These are phyloP conservation scores for Apis dorsata DNA, from an alignment of 1,140 invertebrate species.

Conservation along the genomic window DNA sequence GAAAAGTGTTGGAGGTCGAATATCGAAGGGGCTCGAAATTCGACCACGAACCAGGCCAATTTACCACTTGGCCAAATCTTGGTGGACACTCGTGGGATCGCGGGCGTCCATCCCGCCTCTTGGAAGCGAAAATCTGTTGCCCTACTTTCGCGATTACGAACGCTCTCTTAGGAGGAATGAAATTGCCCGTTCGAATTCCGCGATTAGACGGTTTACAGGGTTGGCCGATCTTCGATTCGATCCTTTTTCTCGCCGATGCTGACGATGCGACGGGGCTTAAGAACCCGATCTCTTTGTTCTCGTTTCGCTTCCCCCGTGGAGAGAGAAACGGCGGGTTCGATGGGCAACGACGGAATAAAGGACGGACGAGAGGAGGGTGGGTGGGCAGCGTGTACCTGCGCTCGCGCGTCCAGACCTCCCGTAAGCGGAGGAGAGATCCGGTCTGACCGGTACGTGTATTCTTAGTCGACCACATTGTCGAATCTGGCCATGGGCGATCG, in stretches of 20 bases:
- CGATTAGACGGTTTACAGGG: conserved; percentile 48
- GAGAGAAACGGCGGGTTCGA: not conserved
- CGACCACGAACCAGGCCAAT: conserved; percentile 44
- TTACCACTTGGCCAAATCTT: conserved; percentile 55
- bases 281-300: conserved; percentile 61
- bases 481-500: conserved; percentile 53
- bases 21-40: not conserved
- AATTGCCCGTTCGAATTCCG: conserved; percentile 42
- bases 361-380: not conserved
- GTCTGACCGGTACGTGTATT: conserved; percentile 70
- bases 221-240: conserved; percentile 31
- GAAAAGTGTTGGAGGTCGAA: no score
- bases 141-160: conserved; percentile 51
- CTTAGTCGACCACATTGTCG: conserved; percentile 40
- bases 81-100: conserved; percentile 51
- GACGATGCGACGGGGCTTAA: conserved; percentile 17
- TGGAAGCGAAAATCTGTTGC: conserved; percentile 42
- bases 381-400: conserved; percentile 23
- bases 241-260: conserved; percentile 17
- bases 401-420: conserved; percentile 64
- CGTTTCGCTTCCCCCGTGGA: conserved; percentile 23
- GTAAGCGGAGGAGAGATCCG: conserved; percentile 65
- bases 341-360: conserved; percentile 18
- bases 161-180: conserved; percentile 37
- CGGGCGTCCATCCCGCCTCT: conserved; percentile 52